These are phyloP conservation scores for Cacatua alba DNA, from an alignment of 2,113 vertebrate species.

Conservation along the genomic window DNA sequence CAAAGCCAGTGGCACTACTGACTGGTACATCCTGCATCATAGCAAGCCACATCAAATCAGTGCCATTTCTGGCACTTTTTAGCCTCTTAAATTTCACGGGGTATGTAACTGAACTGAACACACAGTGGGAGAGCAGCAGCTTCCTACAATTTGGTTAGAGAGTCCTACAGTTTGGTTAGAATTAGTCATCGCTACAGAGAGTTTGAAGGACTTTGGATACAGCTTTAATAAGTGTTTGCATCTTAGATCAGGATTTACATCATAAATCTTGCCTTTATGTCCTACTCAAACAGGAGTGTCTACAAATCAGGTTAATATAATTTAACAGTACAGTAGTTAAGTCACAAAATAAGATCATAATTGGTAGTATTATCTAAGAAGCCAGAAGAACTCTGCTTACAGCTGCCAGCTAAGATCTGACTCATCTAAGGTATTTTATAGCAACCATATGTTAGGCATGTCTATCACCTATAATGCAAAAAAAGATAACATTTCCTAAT, in stretches of 20 bases:
- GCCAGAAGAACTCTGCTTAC: slow-evolving; percentile 58
- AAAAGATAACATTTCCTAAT: slow-evolving; percentile 74
- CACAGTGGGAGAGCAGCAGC: not conserved
- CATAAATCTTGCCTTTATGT: slow-evolving; percentile 49
- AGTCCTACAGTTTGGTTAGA: not conserved
- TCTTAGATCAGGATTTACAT: slow-evolving; percentile 35
- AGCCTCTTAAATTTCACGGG: not conserved
- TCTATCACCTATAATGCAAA: slow-evolving; percentile 44
- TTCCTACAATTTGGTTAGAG: not conserved
- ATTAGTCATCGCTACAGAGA: not conserved
- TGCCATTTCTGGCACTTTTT: not conserved
- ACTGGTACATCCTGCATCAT: not conserved
- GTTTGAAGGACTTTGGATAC: slow-evolving; percentile 18
- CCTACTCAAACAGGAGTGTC: slow-evolving; percentile 22
- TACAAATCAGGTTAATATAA: slow-evolving; percentile 67
- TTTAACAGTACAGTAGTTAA: slow-evolving; percentile 57
- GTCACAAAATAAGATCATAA: slow-evolving; percentile 11
- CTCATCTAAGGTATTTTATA: slow-evolving; percentile 74
- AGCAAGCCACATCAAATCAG: not conserved
- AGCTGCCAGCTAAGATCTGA: slow-evolving; percentile 68
- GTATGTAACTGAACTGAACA: not conserved
- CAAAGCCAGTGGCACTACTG: not conserved
- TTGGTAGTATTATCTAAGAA: slow-evolving; percentile 43
- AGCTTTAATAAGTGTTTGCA: slow-evolving; percentile 15
- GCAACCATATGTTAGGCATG: slow-evolving; percentile 74